A percentile compares a stretch with the other conserved stretches of the same genome.
Evolutionary conservation across 2,797 vertebrate species (phyloP).

Genomic region (Gallinago nigripennis): DNA sequence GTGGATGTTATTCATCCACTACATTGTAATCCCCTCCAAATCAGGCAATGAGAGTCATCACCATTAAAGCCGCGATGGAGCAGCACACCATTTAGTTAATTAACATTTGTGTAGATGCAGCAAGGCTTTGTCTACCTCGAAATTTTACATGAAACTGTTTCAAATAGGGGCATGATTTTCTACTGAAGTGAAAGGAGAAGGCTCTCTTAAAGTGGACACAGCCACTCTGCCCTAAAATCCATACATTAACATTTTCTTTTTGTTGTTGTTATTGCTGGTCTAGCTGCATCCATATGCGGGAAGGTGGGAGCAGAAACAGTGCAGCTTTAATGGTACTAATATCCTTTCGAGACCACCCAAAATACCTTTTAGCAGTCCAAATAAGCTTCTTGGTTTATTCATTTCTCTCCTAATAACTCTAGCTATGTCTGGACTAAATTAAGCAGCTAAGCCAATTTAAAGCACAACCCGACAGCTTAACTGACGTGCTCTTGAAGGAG

Average conservation of each 20-base stretch:
- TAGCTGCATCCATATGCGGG: background rate
- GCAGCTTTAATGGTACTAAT: background rate
- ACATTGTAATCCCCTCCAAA: background rate
- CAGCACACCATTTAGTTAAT: background rate
- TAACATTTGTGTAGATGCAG: background rate
- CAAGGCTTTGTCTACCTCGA: background rate
- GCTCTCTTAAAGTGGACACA: background rate
- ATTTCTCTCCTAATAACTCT: slow-evolving; percentile 59
- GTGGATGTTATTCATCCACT: background rate
- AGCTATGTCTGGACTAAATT: slow-evolving; percentile 40
- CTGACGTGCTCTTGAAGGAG: background rate
- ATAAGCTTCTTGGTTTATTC: slow-evolving; percentile 29
- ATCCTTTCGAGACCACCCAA: slow-evolving; percentile 34
- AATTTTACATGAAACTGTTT: background rate
- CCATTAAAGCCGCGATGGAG: background rate
- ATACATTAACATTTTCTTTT: background rate
- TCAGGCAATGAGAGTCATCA: background rate
- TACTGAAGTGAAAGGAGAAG: background rate
- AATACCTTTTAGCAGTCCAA: slow-evolving; percentile 13
- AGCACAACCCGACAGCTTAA: background rate
- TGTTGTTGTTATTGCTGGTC: background rate
- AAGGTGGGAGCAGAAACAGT: slow-evolving; percentile 10
- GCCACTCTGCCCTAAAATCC: background rate
- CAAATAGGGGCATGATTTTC: background rate
- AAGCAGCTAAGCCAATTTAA: background rate